Evolutionary conservation across 92 coral and sea anemone species (phyloP).

Genomic region (Nematostella vectensis): DNA sequence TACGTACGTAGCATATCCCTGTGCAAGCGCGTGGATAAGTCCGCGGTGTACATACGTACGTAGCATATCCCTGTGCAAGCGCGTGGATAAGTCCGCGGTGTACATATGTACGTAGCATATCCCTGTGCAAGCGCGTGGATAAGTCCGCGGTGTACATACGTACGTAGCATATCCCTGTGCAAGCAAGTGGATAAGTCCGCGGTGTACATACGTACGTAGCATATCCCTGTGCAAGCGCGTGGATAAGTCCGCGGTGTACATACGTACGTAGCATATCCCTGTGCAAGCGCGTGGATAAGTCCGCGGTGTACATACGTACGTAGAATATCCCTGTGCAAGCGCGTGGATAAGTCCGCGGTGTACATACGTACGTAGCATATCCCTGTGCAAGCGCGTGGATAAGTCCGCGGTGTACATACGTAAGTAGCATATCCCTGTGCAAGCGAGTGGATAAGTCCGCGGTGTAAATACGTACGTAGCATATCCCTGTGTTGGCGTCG

Average conservation of each 20-base stretch:
- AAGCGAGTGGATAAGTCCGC: background rate
- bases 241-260: background rate
- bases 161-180: background rate
- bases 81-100: background rate
- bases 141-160: slow-evolving; percentile 13
- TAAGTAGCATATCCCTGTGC: background rate
- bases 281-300: background rate
- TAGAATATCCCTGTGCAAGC: background rate
- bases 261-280: background rate
- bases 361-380: background rate
- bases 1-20: slow-evolving; percentile 76
- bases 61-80: slow-evolving; percentile 59
- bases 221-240: background rate
- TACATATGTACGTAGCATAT: slow-evolving; percentile 61
- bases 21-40: slow-evolving; percentile 22
- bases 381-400: background rate
- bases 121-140: slow-evolving; percentile 42
- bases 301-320: background rate
- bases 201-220: background rate
- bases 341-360: background rate
- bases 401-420: background rate
- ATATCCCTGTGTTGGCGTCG: slow-evolving; percentile 59
- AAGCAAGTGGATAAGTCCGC: background rate
- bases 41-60: slow-evolving; percentile 33
- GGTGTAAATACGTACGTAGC: slow-evolving; percentile 49